phyloP scores from a whole-genome alignment of 2,113 vertebrate genomes.

The Mus pahari region DNA sequence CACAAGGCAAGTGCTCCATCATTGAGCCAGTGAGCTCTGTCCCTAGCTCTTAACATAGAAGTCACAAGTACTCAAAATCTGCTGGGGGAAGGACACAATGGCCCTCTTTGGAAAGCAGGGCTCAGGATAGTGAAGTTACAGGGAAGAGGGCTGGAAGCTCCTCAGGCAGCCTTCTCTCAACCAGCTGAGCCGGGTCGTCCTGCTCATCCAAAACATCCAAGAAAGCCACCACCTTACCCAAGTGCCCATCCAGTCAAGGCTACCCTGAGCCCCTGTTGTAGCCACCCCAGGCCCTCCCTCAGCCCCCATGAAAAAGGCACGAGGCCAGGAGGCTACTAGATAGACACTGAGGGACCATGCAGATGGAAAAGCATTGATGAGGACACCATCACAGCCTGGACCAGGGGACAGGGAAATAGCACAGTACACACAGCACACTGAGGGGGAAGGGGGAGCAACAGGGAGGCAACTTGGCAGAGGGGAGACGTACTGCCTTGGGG shows the following conservation, averaged over 20 bases:
- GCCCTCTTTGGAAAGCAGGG: not conserved
- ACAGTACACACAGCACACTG: not conserved
- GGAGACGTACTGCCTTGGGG: conserved; percentile 4
- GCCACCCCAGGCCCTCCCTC: not conserved
- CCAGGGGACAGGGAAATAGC: not conserved
- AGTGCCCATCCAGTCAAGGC: not conserved
- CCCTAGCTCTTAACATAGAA: not conserved
- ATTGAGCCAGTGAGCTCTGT: not conserved
- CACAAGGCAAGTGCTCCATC: not conserved
- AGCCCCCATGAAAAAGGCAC: not conserved
- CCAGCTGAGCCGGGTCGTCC: not conserved
- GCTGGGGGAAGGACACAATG: not conserved
- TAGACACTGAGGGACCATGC: not conserved
- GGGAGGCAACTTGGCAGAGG: not conserved
- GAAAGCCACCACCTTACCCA: not conserved
- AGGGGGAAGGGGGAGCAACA: not conserved
- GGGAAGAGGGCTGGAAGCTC: not conserved
- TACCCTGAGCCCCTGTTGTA: not conserved
- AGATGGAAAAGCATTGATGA: too few relatives aligned
- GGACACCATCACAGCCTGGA: not conserved
- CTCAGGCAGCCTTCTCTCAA: not conserved
- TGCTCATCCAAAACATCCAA: not conserved
- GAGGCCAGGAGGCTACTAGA: not conserved
- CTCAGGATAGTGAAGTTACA: not conserved
- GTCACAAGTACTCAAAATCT: not conserved